Evolutionary conservation across 2,888 invertebrate genomes (phyloP), one percentile per base, ranked within the genome.

Genomic region (Phyto melanocephala): DNA sequence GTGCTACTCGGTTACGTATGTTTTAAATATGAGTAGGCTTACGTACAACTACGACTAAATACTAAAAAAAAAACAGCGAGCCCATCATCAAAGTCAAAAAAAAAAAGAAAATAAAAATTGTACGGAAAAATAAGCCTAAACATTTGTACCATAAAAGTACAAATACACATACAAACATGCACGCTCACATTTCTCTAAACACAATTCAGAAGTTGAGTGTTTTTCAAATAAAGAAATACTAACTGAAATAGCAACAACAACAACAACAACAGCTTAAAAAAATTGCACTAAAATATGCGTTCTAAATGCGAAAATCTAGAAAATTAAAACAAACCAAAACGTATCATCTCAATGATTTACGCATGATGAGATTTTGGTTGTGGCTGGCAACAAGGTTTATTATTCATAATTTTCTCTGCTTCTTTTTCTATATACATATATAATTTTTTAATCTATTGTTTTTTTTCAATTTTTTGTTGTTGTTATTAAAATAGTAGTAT

Each of bases 181-280:
- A n/a, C 7, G 37, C 3, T 42, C 58, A 33, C 20, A 40, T 86
- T 1, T 42, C 28, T 52, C 50, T 50, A 89, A 3, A 28, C 28
- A 28, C 90, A 90, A 88, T 90, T 90, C 90, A 88, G 87, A 89
- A 87, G 89, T 88, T 88, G 90, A 90, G 91, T 89, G 90, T 90
- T 88, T 91, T 90, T 90, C 90, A 91, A 90, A 90, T 88, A 90
- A 87, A 87, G 85, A 80, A 15, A 65, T 40, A 35, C 7, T 35
- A 37, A 37, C 10, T 42, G 3, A 4, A 47, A 40, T 22, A 52
- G 4, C 35, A 22, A 50, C 75, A 63, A 67, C 54, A 77, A 80
- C 40, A 40, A 28, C 17, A 47, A 5, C 35, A 24, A 56, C 72
- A 63, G 67, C 54, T 50, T 67, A 58, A 60, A 77, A 80, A 81